Conservation (phyloP, 2,113 vertebrate genomes). For the Pomatorhinus ruficollis region DNA sequence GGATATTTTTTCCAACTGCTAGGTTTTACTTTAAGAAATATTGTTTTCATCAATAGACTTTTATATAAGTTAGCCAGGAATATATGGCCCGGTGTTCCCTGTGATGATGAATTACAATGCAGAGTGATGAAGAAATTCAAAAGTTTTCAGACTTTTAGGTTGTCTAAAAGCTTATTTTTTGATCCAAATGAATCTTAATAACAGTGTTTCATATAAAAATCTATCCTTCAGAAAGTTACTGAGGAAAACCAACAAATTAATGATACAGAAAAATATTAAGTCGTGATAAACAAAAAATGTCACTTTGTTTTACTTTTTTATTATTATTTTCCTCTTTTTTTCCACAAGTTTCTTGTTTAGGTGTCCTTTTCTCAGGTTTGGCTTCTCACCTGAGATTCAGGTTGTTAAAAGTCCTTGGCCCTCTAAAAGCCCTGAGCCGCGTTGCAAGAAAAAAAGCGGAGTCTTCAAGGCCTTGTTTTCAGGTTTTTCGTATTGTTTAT, state of each 20-base stretch:
- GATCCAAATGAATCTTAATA: not conserved
- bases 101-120: not conserved
- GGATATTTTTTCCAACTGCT: not conserved
- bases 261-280: not conserved
- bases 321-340: not conserved
- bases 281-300: not conserved
- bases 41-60: not conserved
- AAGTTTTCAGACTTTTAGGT: not conserved
- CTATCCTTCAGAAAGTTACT: not conserved
- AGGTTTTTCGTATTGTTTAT: too few relatives aligned
- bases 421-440: too few relatives aligned
- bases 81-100: not conserved
- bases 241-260: not conserved
- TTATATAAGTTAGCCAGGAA: not conserved
- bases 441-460: too few relatives aligned
- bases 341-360: accelerated
- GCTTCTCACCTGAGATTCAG: too few relatives aligned
- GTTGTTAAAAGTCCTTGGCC: too few relatives aligned
- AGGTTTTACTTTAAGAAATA: not conserved
- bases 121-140: not conserved
- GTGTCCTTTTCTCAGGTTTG: too few relatives aligned
- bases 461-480: too few relatives aligned
- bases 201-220: not conserved
- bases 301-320: not conserved
- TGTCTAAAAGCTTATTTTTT: not conserved